Percentiles rank a stretch among this genome's conserved stretches.
Conservation (phyloP, 1,140 invertebrate genomes). For the Steinernema feltiae region DNA sequence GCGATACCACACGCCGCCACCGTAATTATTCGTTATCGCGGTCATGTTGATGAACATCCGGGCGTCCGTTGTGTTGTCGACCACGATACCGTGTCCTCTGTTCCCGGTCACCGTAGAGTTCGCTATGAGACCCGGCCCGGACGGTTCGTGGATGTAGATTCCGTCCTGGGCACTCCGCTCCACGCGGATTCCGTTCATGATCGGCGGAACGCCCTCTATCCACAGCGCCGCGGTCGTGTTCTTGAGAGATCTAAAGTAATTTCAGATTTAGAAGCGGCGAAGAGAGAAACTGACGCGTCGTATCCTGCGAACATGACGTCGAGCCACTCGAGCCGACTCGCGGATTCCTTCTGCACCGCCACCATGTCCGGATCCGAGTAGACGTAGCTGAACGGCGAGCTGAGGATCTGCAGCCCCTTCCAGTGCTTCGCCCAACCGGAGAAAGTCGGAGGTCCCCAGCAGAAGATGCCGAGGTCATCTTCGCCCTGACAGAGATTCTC, state of each 20-base stretch:
- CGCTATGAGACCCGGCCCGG: conserved; percentile 52
- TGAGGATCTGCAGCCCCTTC: conserved; percentile 55
- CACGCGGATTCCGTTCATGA: conserved; percentile 56
- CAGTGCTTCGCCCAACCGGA: conserved; percentile 54
- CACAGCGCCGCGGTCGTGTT: conserved; percentile 53
- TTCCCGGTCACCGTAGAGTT: conserved; percentile 52
- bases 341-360: conserved; percentile 47
- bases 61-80: conserved; percentile 55
- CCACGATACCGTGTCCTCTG: conserved; percentile 52
- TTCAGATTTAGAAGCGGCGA: background rate
- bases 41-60: conserved; percentile 52
- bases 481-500: conserved; percentile 57
- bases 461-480: conserved; percentile 56
- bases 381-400: conserved; percentile 51
- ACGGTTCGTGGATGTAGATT: conserved; percentile 47
- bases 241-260: conserved; percentile 40
- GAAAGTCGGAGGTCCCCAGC: conserved; percentile 55
- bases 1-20: conserved; percentile 55
- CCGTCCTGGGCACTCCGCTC: conserved; percentile 53
- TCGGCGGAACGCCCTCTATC: conserved; percentile 56
- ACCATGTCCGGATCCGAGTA: conserved; percentile 52
- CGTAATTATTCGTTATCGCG: conserved; percentile 46
- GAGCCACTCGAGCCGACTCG: conserved; percentile 49
- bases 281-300: conserved; percentile 39
- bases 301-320: conserved; percentile 57